Conservation (phyloP, 2,797 vertebrate genomes). For the Sebastolobus alascanus region DNA sequence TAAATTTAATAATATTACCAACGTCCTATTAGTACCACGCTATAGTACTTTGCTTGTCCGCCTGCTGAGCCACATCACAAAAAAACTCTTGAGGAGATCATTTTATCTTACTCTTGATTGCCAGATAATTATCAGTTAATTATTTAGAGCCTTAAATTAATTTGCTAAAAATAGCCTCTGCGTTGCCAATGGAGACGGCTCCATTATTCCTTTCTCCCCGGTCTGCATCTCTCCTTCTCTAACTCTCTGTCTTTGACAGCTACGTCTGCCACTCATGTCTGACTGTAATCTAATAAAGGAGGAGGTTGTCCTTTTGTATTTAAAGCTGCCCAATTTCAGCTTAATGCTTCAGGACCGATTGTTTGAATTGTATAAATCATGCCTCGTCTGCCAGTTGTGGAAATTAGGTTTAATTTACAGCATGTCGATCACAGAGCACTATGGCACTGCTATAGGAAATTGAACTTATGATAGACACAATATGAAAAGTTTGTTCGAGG, state of each 20-base stretch:
- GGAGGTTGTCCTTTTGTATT: conserved; percentile 58
- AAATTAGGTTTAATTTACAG: conserved; percentile 14
- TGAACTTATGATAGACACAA: not conserved
- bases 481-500: not conserved
- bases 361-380: conserved; percentile 36
- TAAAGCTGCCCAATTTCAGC: conserved; percentile 45
- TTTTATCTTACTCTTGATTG: conserved; percentile 88
- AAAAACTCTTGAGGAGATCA: conserved; percentile 78
- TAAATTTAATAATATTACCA: not conserved
- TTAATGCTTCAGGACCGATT: conserved; percentile 37
- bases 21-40: not conserved
- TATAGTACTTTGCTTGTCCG: conserved; percentile 37
- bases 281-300: conserved; percentile 75
- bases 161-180: conserved; percentile 88
- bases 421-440: conserved; percentile 1
- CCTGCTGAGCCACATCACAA: conserved; percentile 70
- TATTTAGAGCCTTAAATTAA: conserved; percentile 90
- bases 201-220: conserved; percentile 72
- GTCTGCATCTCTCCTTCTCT: conserved; percentile 35
- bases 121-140: conserved; percentile 91
- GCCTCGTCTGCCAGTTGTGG: conserved; percentile 19
- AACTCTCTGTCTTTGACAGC: conserved; percentile 57
- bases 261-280: conserved; percentile 72
- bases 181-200: conserved; percentile 81
- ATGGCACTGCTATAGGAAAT: not conserved